These are phyloP conservation scores for Adelosebastes latens DNA, from an alignment of 2,797 vertebrate genomes.

Conservation along the genomic window DNA sequence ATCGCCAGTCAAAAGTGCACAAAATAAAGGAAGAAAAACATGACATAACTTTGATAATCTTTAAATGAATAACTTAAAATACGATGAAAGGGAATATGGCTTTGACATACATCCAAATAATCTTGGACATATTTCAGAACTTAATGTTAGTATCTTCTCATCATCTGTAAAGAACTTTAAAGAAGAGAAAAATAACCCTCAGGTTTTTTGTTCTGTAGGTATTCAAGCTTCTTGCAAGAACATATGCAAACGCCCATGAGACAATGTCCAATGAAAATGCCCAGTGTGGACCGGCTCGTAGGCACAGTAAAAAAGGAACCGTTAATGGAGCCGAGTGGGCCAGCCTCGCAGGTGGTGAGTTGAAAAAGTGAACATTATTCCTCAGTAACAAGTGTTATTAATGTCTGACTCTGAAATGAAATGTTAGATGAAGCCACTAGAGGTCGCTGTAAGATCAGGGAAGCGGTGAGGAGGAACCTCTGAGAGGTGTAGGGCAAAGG, in stretches of 20 bases:
- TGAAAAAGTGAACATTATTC: neutral
- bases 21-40: neutral
- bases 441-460: slow-evolving; percentile 10
- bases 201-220: slow-evolving; percentile 75
- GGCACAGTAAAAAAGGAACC: slow-evolving; percentile 80
- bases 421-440: slow-evolving; percentile 31
- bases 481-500: neutral
- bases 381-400: neutral
- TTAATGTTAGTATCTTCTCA: neutral
- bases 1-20: neutral
- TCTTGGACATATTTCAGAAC: neutral
- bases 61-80: neutral
- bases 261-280: slow-evolving; percentile 85
- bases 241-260: slow-evolving; percentile 88
- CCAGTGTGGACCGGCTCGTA: slow-evolving; percentile 87
- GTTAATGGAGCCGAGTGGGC: slow-evolving; percentile 94
- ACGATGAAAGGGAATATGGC: neutral
- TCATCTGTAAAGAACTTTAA: neutral
- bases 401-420: neutral
- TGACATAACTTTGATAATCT: neutral
- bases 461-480: too few species aligned
- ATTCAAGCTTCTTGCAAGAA: slow-evolving; percentile 90
- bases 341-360: slow-evolving; percentile 90
- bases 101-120: neutral
- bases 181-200: neutral